Base-by-base conservation (phyloP, 2,888 invertebrate species). In the Acrobasis consociella region DNA sequence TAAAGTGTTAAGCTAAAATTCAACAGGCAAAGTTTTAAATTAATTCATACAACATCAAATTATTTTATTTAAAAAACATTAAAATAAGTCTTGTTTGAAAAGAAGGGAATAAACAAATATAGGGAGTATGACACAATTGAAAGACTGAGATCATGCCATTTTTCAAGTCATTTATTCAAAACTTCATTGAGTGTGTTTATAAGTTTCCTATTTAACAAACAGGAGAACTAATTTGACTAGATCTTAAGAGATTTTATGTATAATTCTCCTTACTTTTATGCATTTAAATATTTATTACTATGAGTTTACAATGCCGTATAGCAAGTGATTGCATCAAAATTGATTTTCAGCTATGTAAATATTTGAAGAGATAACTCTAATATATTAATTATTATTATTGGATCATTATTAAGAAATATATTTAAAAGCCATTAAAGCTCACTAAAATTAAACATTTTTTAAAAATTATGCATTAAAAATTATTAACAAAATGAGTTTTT, bases 61-160 rank as follows among this genome's bases (percentile, higher is more conserved):
- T 22, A 3, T 22, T 22, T 22, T 22, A 22, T 22, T 22, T 22
- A 3, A 22, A 22, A 22, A 22, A 22, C 22, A 22, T 22, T 5
- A 22, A 22, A 3, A 5, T 22, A 22, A 5, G 2, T 5, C 5
- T 5, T 2, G 2, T 22, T 22, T 22, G 22, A 3, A 22, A 22
- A 22, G 22, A 3, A 22, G 22, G 22, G 22, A 22, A 2, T 22
- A 22, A 17, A n/a, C n/a, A n/a, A 10, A 42, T n/a, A 13, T 46
- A 31, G 49, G 31, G 42, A 58, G 49, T 51, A 22, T 42, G 37
- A 17, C 9, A 39, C 16, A 79, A 91, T 88, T 86, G 67, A 90
- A 91, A 92, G 91, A 91, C 91, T 91, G 91, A 91, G 5, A 74
- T 82, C 80, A 87, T 85, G 84, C 84, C 85, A 87, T 89, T 87